Evolutionary conservation across 2,113 vertebrate species (phyloP).

Genomic region (Dasyornis broadbenti): DNA sequence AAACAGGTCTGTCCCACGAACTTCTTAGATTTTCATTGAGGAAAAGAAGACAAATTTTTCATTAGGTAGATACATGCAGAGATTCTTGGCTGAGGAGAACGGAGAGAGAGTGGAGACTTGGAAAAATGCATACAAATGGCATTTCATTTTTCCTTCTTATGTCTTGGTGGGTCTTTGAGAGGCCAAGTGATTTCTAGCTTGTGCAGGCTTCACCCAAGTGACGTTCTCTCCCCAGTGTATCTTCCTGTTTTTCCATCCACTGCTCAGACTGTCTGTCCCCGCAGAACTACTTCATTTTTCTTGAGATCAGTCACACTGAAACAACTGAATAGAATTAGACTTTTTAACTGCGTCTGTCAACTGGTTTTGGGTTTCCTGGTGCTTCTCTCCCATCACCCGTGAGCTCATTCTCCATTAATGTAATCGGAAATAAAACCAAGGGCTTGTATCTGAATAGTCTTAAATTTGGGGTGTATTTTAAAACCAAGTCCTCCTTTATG

Average conservation of each 20-base stretch:
- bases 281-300: neutral
- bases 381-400: neutral
- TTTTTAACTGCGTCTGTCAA: neutral
- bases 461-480: neutral
- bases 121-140: neutral
- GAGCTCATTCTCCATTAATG: neutral
- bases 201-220: neutral
- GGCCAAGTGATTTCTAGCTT: neutral
- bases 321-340: neutral
- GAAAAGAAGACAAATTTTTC: neutral
- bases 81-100: neutral
- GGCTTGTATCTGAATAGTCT: neutral
- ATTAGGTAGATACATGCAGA: neutral
- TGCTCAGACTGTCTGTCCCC: constrained; percentile 29
- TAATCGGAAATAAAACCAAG: neutral
- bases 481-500: neutral
- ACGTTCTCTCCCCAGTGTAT: neutral
- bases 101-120: neutral
- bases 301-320: neutral
- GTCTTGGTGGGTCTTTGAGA: constrained; percentile 46
- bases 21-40: neutral
- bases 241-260: constrained; percentile 45
- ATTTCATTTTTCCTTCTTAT: constrained; percentile 38
- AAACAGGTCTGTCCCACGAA: neutral
- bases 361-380: neutral